Evolutionary conservation across 1,140 invertebrate species (phyloP).

Genomic region (Ostrea denselamellosa): DNA sequence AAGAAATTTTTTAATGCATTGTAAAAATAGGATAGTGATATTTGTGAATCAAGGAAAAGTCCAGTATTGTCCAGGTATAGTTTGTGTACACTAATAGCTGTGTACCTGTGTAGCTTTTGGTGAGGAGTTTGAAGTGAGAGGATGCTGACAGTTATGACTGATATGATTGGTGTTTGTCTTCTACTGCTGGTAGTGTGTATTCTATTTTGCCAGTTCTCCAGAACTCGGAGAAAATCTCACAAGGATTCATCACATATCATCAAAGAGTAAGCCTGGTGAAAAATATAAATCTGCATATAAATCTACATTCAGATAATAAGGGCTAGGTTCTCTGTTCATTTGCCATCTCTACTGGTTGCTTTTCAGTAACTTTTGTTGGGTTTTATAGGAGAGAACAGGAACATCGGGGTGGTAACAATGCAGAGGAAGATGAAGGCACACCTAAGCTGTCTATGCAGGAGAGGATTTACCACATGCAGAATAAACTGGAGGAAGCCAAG

Average conservation of each 20-base stretch:
- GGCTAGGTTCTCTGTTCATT: background rate
- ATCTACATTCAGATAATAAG: background rate
- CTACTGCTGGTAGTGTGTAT: background rate
- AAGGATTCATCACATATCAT: background rate
- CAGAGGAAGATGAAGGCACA: constrained; percentile 54
- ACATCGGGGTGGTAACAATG: background rate
- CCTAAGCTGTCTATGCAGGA: constrained; percentile 60
- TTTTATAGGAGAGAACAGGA: constrained; percentile 21
- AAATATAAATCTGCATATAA: background rate
- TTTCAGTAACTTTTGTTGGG: background rate
- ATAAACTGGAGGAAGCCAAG: constrained; percentile 61
- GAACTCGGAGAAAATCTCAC: constrained; percentile 4
- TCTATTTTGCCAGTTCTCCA: background rate
- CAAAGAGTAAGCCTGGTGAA: constrained; percentile 21
- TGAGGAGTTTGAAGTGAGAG: background rate
- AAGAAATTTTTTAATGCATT: background rate
- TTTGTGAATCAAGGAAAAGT: background rate
- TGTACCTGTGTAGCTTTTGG: background rate
- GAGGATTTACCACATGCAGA: constrained; percentile 69
- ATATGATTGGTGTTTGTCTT: background rate
- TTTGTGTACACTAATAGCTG: background rate
- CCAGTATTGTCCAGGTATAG: background rate
- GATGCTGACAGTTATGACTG: constrained; percentile 1
- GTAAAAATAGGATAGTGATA: background rate
- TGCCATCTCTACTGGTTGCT: background rate